These are phyloP conservation scores for Neofelis nebulosa DNA, from an alignment of 2,113 vertebrate genomes.

Conservation along the genomic window DNA sequence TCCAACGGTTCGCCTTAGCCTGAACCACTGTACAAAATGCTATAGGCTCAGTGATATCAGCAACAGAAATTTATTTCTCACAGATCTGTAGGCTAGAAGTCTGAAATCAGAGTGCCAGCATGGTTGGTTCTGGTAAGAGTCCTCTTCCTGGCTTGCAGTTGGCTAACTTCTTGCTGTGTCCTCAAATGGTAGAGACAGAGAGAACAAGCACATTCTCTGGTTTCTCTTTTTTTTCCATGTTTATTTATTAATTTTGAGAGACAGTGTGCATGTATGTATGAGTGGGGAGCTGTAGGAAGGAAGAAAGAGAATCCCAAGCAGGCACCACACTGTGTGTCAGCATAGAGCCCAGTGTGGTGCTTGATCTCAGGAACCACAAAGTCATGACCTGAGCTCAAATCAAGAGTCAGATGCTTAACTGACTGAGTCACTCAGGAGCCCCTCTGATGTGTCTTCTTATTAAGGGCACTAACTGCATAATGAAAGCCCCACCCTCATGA, in stretches of 20 bases:
- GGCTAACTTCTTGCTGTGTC: background rate
- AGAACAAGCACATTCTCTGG: background rate
- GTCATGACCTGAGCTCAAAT: no score
- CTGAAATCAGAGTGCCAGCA: background rate
- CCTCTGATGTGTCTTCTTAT: background rate
- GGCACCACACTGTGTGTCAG: no score
- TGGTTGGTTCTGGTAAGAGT: background rate
- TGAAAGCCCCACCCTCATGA: background rate
- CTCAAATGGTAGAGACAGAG: background rate
- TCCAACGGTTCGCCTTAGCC: background rate
- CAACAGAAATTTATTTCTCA: background rate
- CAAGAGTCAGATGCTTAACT: no score
- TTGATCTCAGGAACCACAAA: no score
- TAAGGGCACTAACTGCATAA: background rate
- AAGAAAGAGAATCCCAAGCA: no score
- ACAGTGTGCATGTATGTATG: no score
- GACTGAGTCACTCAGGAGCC: no score
- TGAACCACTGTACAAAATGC: background rate
- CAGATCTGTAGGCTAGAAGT: background rate
- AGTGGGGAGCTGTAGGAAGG: no score
- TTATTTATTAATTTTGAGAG: no score
- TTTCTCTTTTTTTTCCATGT: background rate
- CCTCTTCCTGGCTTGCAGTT: background rate
- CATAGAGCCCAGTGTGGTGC: no score
- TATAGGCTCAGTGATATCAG: background rate